These are phyloP conservation scores for Diarsia mendica DNA, from an alignment of 2,888 invertebrate genomes.

Conservation along the genomic window DNA sequence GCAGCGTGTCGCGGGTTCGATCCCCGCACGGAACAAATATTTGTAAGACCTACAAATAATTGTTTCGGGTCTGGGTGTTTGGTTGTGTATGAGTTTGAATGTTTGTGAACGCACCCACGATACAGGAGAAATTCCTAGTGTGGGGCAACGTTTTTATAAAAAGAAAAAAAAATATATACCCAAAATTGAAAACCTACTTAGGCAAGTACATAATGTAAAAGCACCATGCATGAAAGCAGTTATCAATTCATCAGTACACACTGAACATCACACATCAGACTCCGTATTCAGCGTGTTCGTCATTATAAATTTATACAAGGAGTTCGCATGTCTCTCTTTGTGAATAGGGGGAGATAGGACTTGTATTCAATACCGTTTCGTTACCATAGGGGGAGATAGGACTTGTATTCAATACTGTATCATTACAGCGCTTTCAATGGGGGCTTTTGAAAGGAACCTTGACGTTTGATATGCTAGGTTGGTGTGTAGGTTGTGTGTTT, in stretches of 20 bases:
- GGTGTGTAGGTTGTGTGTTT: not conserved
- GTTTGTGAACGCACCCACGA: too few relatives aligned
- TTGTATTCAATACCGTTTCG: slow-evolving; percentile 39
- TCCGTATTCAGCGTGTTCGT: slow-evolving; percentile 22
- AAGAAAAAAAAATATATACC: too few relatives aligned
- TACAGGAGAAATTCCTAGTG: too few relatives aligned
- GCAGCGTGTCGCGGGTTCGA: too few relatives aligned
- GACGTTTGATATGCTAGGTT: not conserved
- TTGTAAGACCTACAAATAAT: too few relatives aligned
- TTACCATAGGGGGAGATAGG: slow-evolving; percentile 38
- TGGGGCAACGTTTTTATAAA: too few relatives aligned
- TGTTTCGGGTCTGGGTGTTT: too few relatives aligned
- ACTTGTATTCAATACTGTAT: slow-evolving; percentile 39
- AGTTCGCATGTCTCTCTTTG: slow-evolving; percentile 12
- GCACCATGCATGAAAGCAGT: not conserved
- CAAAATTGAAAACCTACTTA: too few relatives aligned
- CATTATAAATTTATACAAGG: slow-evolving; percentile 45
- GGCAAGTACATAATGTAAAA: not conserved
- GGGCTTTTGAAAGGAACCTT: slow-evolving; percentile 27
- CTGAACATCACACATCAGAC: not conserved
- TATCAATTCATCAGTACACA: slow-evolving; percentile 21
- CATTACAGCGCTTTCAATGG: slow-evolving; percentile 42
- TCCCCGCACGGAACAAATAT: too few relatives aligned
- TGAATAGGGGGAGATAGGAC: slow-evolving; percentile 41
- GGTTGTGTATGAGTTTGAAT: too few relatives aligned